Evolutionary conservation across 2,113 vertebrate genomes (phyloP), one percentile per base, ranked within the genome.

Genomic region (Enhydra lutris): DNA sequence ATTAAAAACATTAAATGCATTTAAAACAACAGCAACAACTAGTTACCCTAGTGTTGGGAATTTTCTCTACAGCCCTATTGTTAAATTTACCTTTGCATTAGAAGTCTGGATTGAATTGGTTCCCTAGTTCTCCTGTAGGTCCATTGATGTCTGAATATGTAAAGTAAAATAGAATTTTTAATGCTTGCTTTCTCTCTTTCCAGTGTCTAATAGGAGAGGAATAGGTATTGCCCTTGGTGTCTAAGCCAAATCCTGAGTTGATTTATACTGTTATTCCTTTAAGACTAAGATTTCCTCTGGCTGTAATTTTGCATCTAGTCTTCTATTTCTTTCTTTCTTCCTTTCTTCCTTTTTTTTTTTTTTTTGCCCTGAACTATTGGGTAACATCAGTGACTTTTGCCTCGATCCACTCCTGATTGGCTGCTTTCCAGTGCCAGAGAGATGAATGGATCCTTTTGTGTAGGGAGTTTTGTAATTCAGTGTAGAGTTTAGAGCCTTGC

Each of bases 371-470:
- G 36, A 88, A 97, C 63, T 76, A 73, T 94, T 97, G 76, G 67
- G 84, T 96, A 95, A 96, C 84, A 87, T 10, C 52, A 65, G 81
- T 80, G 69, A 90, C 69, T 95, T 94, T 79, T 47, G 23, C 88
- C 91, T 97, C 84, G 23, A 10, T 57, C 76, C 86, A 78, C 78
- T 95, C 89, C 61, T 80, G 47, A 89, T 31, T 96, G 97, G 96
- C 92, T 90, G 55, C 52, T 96, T 81, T 96, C 96, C 96, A 97
- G 47, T 31, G 74, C 31, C 81, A 71, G 69, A 90, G 83, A 67
- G 55, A 96, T 98, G 96, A 98, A 97, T 98, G 90, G 79, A 95
- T 97, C 76, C 96, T 96, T 97, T 97, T 88, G 84, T 98, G 71
- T n/a, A 87, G 76, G 61, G 84, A 93, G 69, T 96, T 96, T 95